Evolutionary conservation across 2,113 vertebrate genomes (phyloP), one percentile per base, ranked within the genome.

Genomic region (Camelus bactrianus): DNA sequence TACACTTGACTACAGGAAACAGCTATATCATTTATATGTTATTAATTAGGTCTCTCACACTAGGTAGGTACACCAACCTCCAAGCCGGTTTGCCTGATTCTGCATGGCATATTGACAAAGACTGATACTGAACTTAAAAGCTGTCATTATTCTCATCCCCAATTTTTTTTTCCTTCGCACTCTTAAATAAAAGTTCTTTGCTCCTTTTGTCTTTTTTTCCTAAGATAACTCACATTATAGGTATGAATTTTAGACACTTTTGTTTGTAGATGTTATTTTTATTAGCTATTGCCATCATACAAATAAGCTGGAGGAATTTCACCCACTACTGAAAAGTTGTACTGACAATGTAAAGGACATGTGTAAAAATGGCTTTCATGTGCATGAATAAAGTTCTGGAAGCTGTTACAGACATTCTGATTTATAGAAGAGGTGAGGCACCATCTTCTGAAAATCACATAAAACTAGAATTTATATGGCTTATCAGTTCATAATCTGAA

Each of bases 91-190:
- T 58, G 35, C 50, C 72, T 75, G 19, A 62, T 60, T 32, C 42
- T 58, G 46, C 35, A 67, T 56, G 30, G 35, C 24, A 88, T 30
- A 54, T 46, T 72, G n/a, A 77, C 6, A 2, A 90, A 94, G 42
- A 52, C 13, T 20, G 2, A 83, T 64, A 92, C 87, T 91, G 94
- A 93, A 89, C 42, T 91, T 92, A 90, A 93, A 95, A 82, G 24
- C 13, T 87, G 58, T 84, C 60, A 50, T 76, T 81, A 72, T 38
- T 84, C 20, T 91, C 65, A 70, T 35, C 10, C 2, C 10, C 2
- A 28, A 75, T 73, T 91, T 16, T 30, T 65, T 79, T 89, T 22
- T 6, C 20, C 0, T 62, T 87, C 46, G 38, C 4, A 38, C n/a
- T 60, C 89, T 62, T 42, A 80, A 88, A 82, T 48, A 54, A 72